Percentiles rank a stretch among this genome's conserved stretches.
phyloP scores from a whole-genome alignment of 2,113 vertebrate species.

The Muntiacus reevesi region DNA sequence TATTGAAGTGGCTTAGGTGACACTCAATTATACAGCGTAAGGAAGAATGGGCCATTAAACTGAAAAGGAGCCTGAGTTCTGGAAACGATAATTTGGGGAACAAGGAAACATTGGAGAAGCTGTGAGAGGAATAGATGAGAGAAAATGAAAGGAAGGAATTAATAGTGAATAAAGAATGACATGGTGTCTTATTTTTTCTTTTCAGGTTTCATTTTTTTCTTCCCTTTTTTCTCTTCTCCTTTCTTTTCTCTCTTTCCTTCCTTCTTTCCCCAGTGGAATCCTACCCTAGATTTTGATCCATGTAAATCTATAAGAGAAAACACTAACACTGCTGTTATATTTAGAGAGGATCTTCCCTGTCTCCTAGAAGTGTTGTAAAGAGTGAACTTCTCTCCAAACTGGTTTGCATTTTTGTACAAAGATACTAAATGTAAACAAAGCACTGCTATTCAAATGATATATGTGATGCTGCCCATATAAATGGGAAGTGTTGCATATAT shows the following conservation, averaged over 20 bases:
- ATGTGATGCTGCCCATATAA: background rate
- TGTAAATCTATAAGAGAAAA: background rate
- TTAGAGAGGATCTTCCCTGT: background rate
- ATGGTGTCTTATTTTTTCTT: background rate
- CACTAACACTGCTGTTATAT: background rate
- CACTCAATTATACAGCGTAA: too few relatives aligned
- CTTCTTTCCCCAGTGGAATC: background rate
- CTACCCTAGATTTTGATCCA: background rate
- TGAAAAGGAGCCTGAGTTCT: background rate
- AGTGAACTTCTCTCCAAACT: background rate
- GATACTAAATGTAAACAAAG: conserved; percentile 44
- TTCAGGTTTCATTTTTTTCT: background rate
- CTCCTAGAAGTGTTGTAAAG: background rate
- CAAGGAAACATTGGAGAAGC: background rate
- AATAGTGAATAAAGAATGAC: background rate
- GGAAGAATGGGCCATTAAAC: background rate
- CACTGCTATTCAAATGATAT: conserved; percentile 13
- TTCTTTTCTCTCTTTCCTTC: background rate
- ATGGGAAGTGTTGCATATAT: conserved; percentile 24
- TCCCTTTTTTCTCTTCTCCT: background rate
- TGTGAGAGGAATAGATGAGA: background rate
- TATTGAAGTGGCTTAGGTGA: background rate
- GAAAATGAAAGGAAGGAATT: background rate
- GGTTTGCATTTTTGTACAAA: background rate
- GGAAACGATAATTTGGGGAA: background rate